Evolutionary conservation across 2,797 vertebrate genomes (phyloP), one percentile per base, ranked within the genome.

Genomic region (Acomys russatus): DNA sequence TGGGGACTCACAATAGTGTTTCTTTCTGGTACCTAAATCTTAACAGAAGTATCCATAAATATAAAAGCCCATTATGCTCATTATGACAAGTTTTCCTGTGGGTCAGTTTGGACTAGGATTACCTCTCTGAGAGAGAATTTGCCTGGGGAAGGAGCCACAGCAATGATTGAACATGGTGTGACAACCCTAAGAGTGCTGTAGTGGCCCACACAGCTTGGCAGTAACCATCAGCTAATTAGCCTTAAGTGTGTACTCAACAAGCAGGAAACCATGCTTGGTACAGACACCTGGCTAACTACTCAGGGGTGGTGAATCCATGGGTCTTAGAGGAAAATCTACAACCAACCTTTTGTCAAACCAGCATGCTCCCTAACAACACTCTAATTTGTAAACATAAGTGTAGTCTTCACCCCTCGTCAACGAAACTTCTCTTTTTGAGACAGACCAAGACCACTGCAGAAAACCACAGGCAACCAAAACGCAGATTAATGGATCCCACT

Each of bases 51-150:
- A 33, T 4, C 35, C 6, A 5, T 54, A 82, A 74, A 85, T 22
- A 68, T 10, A n/a, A 82, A 92, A 71, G n/a, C 0, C 38, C 4
- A 28, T 6, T 49, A 35, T 74, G 76, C 44, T 66, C 9, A 92
- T 85, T 61, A 77, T 38, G 6, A 64, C 70, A 59, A 28, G 14
- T 64, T 38, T 84, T 84, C n/a, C 64, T 14, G n/a, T 25, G 33
- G 54, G 71, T 18, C 51, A 83, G 88, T 7, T 9, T 54, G 11
- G 66, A 93, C 2, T 66, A 77, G 88, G 9, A 15, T 77, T 94
- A 44, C 33, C 11, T 33, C 79, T 87, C 35, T 59, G 80, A 54
- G 56, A 96, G 87, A 77, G 1, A 91, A 78, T 73, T 84, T 95
- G 14, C 33, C 22, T 17, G 33, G 22, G 28, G 33, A 71, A 25